Conservation (phyloP, 2,797 vertebrate genomes). For the Scyliorhinus canicula region DNA sequence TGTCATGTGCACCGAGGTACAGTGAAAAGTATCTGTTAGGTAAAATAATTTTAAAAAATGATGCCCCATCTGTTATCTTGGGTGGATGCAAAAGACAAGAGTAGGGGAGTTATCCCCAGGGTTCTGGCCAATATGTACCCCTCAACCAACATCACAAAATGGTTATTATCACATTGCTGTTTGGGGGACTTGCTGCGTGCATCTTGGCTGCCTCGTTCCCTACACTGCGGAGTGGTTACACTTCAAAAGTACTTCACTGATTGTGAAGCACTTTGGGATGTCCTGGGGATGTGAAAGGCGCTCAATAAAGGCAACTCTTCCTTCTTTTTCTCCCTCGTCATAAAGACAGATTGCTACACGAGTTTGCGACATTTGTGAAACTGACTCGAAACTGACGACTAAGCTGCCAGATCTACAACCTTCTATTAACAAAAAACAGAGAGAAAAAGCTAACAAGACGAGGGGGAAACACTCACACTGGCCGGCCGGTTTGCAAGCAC, state of each 20-base stretch:
- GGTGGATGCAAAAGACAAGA: background rate
- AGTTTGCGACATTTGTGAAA: background rate
- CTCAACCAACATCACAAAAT: background rate
- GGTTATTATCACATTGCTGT: background rate
- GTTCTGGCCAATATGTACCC: background rate
- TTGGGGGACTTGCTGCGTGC: background rate
- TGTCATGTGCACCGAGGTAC: too few species aligned
- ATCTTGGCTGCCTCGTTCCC: background rate
- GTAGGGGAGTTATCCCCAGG: background rate
- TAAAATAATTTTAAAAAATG: background rate
- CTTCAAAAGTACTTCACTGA: background rate
- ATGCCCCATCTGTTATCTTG: background rate
- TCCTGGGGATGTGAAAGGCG: background rate
- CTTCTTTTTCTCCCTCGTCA: background rate
- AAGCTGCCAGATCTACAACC: background rate
- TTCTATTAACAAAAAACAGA: background rate
- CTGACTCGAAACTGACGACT: background rate
- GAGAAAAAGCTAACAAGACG: background rate
- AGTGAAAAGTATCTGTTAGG: too few species aligned
- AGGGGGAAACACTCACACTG: background rate
- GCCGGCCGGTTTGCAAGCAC: too few species aligned
- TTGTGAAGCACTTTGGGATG: background rate
- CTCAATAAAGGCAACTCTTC: background rate
- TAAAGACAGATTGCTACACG: background rate
- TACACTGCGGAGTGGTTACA: background rate